Evolutionary conservation across 2,113 vertebrate species (phyloP), one percentile per base, ranked within the genome.

Genomic region (Nyctibius bracteatus): DNA sequence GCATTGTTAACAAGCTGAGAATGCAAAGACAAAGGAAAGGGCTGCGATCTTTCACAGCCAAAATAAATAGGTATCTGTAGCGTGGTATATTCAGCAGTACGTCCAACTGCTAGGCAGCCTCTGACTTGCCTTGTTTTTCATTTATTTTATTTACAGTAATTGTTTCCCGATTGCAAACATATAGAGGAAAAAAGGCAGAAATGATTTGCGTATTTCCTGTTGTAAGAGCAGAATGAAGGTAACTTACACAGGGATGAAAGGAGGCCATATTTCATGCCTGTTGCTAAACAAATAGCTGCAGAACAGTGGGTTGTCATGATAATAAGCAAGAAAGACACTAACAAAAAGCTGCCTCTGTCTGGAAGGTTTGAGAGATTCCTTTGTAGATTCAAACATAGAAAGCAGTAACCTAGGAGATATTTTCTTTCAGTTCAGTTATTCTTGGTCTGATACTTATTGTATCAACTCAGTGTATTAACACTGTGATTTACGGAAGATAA

Each of bases 1-100:
- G 28, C 70, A 91, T 86, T 97, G 96, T 87, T 94, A 93, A 87
- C 84, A 87, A 95, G 90, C 95, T n/a, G 89, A 92, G 96, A 95
- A 96, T 17, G 78, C 88, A 91, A 95, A 96, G 95, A 94, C 87
- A 95, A 94, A 89, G 78, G 88, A 47, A 86, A 72, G 52, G 65
- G 23, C 66, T 86, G 59, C 55, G 68, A 22, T 84, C 11, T 92
- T 91, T 95, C 93, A 54, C 80, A 85, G 94, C 77, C 87, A 93
- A 95, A 95, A 86, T 66, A 96, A 93, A 86, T 83, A 84, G 81
- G 31, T 94, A 81, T 94, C 87, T 94, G 85, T 91, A 81, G 85
- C 83, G 63, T 0, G 5, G 70, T 46, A 61, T 66, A 70, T 82
- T 75, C 66, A 87, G 81, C 52, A 77, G 55, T 54, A 77, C 43